These are phyloP conservation scores for Lamellibrachia luymesi DNA, from an alignment of 1,140 invertebrate species.

Conservation along the genomic window DNA sequence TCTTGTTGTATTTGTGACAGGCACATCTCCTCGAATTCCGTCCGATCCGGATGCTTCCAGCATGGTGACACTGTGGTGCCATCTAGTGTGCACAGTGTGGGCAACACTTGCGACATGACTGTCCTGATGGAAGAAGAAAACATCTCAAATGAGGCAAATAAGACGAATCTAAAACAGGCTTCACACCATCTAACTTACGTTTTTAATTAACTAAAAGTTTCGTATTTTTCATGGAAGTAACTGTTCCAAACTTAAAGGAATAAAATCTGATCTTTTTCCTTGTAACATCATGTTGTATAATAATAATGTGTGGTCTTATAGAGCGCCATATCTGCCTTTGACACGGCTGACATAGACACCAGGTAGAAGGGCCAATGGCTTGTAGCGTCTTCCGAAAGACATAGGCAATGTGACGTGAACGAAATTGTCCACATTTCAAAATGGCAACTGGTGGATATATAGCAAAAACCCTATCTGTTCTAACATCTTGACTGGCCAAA, in stretches of 20 bases:
- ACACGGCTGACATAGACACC: background rate
- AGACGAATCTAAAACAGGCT: background rate
- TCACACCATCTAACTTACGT: background rate
- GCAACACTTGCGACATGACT: background rate
- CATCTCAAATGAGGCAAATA: background rate
- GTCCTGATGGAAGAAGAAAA: background rate
- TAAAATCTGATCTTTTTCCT: too few relatives aligned
- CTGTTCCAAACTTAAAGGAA: too few relatives aligned
- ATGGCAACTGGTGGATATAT: too few relatives aligned
- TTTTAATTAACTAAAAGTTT: background rate
- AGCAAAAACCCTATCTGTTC: too few relatives aligned
- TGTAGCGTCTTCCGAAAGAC: too few relatives aligned
- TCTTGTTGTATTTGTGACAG: conserved; percentile 34
- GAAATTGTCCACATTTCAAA: too few relatives aligned
- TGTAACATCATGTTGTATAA: too few relatives aligned
- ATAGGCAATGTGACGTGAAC: too few relatives aligned
- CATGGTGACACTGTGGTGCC: conserved; percentile 15
- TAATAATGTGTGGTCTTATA: too few relatives aligned
- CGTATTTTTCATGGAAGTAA: too few relatives aligned
- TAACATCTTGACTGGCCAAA: too few relatives aligned
- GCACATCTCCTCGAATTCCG: conserved; percentile 40
- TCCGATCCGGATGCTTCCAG: background rate
- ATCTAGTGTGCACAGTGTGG: conserved; percentile 30
- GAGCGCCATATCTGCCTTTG: background rate
- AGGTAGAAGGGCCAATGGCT: background rate